These are phyloP conservation scores for Eleginops maclovinus DNA, from an alignment of 2,113 vertebrate species.

Conservation along the genomic window DNA sequence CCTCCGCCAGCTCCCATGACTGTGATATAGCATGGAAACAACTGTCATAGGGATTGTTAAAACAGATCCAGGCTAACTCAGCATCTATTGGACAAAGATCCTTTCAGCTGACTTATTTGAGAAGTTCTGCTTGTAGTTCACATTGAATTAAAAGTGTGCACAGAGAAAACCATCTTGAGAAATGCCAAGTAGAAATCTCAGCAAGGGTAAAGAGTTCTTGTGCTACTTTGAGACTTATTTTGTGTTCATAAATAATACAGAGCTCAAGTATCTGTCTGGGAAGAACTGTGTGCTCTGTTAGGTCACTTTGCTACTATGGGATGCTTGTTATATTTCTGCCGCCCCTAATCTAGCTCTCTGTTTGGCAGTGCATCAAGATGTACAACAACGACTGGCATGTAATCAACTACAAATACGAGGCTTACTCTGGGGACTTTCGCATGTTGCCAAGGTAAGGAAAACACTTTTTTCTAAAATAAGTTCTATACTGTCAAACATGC, in stretches of 20 bases:
- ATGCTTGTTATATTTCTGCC: conserved; percentile 3
- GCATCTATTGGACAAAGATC: conserved; percentile 40
- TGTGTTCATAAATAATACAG: neutral
- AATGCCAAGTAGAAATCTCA: neutral
- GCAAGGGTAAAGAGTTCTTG: neutral
- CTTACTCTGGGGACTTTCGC: conserved; percentile 96
- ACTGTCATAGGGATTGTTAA: conserved; percentile 28
- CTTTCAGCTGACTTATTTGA: conserved; percentile 26
- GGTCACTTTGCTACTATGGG: neutral
- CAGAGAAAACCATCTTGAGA: conserved; percentile 4
- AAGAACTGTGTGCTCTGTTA: neutral
- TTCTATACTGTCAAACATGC: conserved; percentile 2
- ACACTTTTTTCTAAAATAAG: neutral
- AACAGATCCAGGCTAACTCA: conserved; percentile 34
- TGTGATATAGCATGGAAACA: conserved; percentile 22
- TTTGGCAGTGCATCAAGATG: conserved; percentile 95
- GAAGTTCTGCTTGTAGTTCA: conserved; percentile 18
- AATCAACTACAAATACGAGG: conserved; percentile 97
- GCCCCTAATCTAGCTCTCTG: conserved; percentile 58
- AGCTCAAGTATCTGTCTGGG: conserved; percentile 6
- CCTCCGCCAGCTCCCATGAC: conserved; percentile 41
- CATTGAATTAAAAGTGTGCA: conserved; percentile 9
- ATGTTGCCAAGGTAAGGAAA: conserved; percentile 92
- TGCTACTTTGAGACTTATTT: neutral
- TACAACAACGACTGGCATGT: conserved; percentile 96